Evolutionary conservation across 2,113 vertebrate species (phyloP).

Genomic region (Amblyopsis rosae): DNA sequence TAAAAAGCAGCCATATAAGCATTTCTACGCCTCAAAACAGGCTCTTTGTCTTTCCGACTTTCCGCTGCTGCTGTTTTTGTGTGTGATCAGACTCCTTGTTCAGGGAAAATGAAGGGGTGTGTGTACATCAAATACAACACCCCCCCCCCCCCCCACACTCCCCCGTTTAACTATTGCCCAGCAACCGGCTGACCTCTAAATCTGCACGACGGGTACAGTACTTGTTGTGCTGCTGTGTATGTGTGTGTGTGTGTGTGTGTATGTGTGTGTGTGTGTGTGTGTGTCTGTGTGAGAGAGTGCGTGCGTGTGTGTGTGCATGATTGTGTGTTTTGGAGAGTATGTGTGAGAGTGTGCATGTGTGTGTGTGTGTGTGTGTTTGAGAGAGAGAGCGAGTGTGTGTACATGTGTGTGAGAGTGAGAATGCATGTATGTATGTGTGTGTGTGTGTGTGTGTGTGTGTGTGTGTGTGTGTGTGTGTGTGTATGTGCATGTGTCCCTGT

Average conservation of each 20-base stretch:
- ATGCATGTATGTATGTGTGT: background rate
- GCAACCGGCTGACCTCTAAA: no score
- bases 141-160: no score
- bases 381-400: background rate
- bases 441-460: background rate
- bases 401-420: background rate
- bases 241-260: background rate
- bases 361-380: background rate
- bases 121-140: no score
- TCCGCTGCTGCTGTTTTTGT: no score
- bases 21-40: no score
- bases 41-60: no score
- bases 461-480: background rate
- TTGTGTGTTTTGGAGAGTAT: background rate
- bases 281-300: background rate
- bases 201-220: background rate
- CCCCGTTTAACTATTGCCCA: no score
- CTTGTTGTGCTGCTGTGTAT: background rate
- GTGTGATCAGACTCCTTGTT: no score
- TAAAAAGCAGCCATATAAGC: no score
- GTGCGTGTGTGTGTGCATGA: background rate
- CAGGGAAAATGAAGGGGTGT: no score
- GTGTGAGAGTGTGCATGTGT: background rate
- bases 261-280: conserved; percentile 1
- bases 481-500: background rate